Evolutionary conservation across 2,888 invertebrate genomes (phyloP).

Genomic region (Meganola albula): DNA sequence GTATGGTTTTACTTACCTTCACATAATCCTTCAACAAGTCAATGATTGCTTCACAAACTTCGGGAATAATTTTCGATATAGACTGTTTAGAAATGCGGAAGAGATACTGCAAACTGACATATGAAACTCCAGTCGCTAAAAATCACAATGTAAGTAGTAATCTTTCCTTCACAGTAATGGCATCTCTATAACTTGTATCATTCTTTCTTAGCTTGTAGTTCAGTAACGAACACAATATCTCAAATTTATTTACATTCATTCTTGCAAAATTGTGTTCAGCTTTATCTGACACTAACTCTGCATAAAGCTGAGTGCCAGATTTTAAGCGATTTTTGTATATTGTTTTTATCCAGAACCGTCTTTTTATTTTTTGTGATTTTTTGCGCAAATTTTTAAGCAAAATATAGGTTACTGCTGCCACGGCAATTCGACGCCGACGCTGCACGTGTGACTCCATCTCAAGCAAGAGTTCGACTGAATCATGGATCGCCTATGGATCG

Average conservation of each 20-base stretch:
- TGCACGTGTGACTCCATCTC: slow-evolving; percentile 25
- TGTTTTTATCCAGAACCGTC: slow-evolving; percentile 17
- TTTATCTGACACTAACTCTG: slow-evolving; percentile 18
- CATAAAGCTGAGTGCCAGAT: slow-evolving; percentile 12
- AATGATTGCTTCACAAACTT: slow-evolving; percentile 25
- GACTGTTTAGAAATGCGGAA: slow-evolving; percentile 21
- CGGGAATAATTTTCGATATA: slow-evolving; percentile 23
- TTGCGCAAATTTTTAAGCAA: slow-evolving; percentile 20
- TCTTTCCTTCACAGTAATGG: slow-evolving; percentile 24
- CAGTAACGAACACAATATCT: slow-evolving; percentile 24
- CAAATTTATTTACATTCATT: slow-evolving; percentile 22
- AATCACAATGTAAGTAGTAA: slow-evolving; percentile 21
- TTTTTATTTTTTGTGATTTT: slow-evolving; percentile 16
- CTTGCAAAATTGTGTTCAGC: slow-evolving; percentile 24
- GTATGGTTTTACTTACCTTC: slow-evolving; percentile 22
- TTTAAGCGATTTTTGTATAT: slow-evolving; percentile 14
- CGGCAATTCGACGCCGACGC: slow-evolving; percentile 19
- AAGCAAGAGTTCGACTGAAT: slow-evolving; percentile 18
- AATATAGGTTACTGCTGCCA: slow-evolving; percentile 22
- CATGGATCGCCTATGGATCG: slow-evolving; percentile 20
- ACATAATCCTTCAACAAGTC: slow-evolving; percentile 21
- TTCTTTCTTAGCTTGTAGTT: slow-evolving; percentile 16
- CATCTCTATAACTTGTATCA: slow-evolving; percentile 23
- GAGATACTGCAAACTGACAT: slow-evolving; percentile 20
- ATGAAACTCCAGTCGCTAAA: slow-evolving; percentile 26